phyloP scores from a whole-genome alignment of 2,888 invertebrate genomes.

The Agrochola lychnidis region DNA sequence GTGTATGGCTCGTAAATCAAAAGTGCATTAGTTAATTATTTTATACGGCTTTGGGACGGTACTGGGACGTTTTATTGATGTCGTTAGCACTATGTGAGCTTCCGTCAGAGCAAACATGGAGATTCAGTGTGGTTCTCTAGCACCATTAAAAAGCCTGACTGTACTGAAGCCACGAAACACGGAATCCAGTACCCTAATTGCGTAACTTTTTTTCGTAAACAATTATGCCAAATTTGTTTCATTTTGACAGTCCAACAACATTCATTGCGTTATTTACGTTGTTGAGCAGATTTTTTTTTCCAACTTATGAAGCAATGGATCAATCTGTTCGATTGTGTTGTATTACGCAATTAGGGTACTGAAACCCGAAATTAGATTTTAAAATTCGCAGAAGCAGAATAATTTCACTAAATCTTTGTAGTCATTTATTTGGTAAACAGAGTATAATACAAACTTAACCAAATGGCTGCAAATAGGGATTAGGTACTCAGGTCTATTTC shows the following conservation, averaged over 20 bases:
- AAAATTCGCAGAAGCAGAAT: neutral
- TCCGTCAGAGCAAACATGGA: slow-evolving; percentile 1
- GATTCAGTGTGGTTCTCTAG: neutral
- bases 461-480: neutral
- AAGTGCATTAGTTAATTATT: slow-evolving; percentile 59
- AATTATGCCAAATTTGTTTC: too few relatives aligned
- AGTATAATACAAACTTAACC: neutral
- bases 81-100: slow-evolving; percentile 32
- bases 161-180: neutral
- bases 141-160: neutral
- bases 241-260: too few relatives aligned
- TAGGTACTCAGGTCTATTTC: too few relatives aligned
- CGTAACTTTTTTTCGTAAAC: too few relatives aligned
- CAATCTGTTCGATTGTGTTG: too few relatives aligned
- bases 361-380: neutral
- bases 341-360: too few relatives aligned
- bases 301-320: too few relatives aligned
- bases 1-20: slow-evolving; percentile 54
- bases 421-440: neutral
- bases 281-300: too few relatives aligned
- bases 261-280: too few relatives aligned
- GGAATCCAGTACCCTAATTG: too few relatives aligned
- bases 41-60: slow-evolving; percentile 25
- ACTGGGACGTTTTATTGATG: slow-evolving; percentile 47
- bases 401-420: neutral